Percentiles rank a stretch among this genome's conserved stretches.
Evolutionary conservation across 2,888 invertebrate genomes (phyloP).

Genomic region (Dryobota labecula): DNA sequence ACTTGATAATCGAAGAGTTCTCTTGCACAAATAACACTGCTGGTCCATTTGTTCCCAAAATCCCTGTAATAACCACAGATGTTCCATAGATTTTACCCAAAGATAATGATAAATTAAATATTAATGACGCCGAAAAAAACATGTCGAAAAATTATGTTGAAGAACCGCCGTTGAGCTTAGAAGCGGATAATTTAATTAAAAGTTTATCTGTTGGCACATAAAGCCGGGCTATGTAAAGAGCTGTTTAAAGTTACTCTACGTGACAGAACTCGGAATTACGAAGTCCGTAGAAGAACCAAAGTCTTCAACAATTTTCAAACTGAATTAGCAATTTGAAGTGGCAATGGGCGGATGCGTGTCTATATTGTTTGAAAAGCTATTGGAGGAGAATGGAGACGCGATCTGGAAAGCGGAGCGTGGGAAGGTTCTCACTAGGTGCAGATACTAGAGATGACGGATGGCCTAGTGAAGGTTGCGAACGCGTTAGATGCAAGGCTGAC

Average conservation of each 20-base stretch:
- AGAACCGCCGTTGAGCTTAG: not conserved
- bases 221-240: constrained; percentile 10
- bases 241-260: constrained; percentile 28
- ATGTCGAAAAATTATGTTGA: too few species aligned
- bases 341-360: constrained; percentile 6
- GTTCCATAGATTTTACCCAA: not conserved
- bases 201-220: constrained; percentile 19
- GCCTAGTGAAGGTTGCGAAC: not conserved
- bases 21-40: not conserved
- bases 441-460: not conserved
- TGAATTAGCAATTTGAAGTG: constrained; percentile 28
- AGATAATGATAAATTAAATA: too few species aligned
- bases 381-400: constrained; percentile 4
- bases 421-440: constrained; percentile 16
- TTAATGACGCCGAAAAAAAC: too few species aligned
- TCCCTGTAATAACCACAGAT: not conserved
- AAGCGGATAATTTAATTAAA: constrained; percentile 38
- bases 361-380: constrained; percentile 19
- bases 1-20: not conserved
- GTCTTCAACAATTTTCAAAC: constrained; percentile 19
- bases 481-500: not conserved
- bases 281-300: constrained; percentile 17
- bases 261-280: constrained; percentile 30
- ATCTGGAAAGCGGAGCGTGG: constrained; percentile 27
- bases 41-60: not conserved